Evolutionary conservation across 2,888 invertebrate species (phyloP), one percentile per base, ranked within the genome.

Genomic region (Netelia melanura): DNA sequence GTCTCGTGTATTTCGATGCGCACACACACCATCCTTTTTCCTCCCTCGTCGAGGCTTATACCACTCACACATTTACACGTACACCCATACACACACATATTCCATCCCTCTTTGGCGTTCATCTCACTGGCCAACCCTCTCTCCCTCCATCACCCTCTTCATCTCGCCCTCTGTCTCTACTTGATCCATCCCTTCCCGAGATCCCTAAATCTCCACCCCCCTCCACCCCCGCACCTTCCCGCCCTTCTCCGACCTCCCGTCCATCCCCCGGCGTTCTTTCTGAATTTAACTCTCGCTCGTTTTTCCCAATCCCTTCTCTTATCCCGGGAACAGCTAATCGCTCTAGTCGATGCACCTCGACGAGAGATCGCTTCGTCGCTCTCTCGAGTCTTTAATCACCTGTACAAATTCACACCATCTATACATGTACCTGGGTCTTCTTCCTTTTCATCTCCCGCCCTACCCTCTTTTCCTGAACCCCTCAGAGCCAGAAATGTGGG

Each of bases 361-460:
- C 78, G 86, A 38, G 58, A 62, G 54, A 84, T 84, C 70, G 54
- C 78, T 79, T 64, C 65, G 78, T 81, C 81, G 81, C 86, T 81
- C 86, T 83, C 81, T 83, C 81, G 52, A 86, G 61, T 81, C 86
- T 83, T 83, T 83, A 86, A 86, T 84, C 86, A 84, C 81, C 75
- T 78, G 86, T 56, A 70, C 64, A 81, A 81, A 84, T 86, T 81
- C 76, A 79, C 79, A 56, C 82, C 71, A 70, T 70, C 70, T 85
- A 76, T 64, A 70, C 25, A 67, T 56, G 64, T 23, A 70, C 30
- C 54, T 67, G 38, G 30, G 23, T 62, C 71, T 43, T n/a, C 3
- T 48, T 52, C 52, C 56, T 83, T 79, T 71, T 56, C 10, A 54
- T 78, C 38, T 76, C 65, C 21, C 25, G 44, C 14, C 48, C 9